Conservation (phyloP, 2,113 vertebrate genomes). For the Hyperoodon ampullatus region DNA sequence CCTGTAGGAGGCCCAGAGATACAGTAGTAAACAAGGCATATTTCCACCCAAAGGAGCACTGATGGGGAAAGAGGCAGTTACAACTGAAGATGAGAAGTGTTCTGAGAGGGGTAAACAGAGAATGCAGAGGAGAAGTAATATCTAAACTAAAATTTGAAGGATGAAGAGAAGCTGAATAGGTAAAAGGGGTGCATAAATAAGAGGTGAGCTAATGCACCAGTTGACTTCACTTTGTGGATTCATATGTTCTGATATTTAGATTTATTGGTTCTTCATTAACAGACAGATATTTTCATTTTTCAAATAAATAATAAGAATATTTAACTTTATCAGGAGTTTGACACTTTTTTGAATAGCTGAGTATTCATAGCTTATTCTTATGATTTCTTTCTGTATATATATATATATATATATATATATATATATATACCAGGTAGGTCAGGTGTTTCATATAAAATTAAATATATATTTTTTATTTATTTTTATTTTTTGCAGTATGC, state of each 20-base stretch:
- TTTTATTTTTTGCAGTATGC: no score
- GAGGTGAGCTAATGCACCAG: background rate
- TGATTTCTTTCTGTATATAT: background rate
- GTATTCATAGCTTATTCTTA: background rate
- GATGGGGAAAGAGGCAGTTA: background rate
- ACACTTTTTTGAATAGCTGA: background rate
- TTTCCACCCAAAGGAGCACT: background rate
- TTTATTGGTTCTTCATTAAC: background rate
- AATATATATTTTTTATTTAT: background rate
- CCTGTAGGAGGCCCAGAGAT: background rate
- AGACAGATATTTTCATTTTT: background rate
- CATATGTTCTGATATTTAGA: background rate
- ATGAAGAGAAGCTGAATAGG: background rate
- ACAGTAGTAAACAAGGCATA: background rate
- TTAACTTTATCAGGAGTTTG: background rate
- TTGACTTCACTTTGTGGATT: background rate
- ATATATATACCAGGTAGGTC: background rate
- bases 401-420: background rate
- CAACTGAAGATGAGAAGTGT: background rate
- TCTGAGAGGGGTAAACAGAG: background rate
- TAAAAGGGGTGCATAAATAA: background rate
- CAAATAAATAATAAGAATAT: constrained; percentile 1
- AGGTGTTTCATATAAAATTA: background rate
- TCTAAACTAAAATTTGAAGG: background rate
- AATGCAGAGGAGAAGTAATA: background rate